Evolutionary conservation across 2,888 invertebrate species (phyloP).

Genomic region (Yponomeuta malinellus): DNA sequence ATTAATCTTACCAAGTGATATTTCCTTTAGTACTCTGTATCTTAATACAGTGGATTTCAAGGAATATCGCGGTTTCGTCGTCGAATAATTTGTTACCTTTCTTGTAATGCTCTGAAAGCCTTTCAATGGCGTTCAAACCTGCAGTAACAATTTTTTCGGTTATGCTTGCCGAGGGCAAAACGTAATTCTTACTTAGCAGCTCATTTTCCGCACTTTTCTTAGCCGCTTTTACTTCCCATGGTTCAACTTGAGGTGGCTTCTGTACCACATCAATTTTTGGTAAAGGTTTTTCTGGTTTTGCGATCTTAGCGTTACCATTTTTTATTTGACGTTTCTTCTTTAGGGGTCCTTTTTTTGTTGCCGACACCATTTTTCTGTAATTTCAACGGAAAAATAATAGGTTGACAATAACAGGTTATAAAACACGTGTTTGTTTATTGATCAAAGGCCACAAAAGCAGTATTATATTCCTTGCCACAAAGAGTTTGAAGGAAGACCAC

Average conservation of each 20-base stretch:
- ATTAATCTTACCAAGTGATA: slow-evolving; percentile 76
- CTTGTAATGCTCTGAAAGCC: slow-evolving; percentile 39
- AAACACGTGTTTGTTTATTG: not conserved
- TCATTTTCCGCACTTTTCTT: slow-evolving; percentile 17
- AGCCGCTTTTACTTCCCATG: slow-evolving; percentile 16
- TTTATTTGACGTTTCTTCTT: not conserved
- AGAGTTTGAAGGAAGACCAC: no score
- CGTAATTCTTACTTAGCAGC: slow-evolving; percentile 33
- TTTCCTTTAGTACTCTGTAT: slow-evolving; percentile 78
- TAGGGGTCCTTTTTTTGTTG: not conserved
- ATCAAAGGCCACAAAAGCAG: no score
- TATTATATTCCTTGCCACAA: no score
- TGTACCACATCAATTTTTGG: slow-evolving; percentile 13
- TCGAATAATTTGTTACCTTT: slow-evolving; percentile 71
- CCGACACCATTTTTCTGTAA: not conserved
- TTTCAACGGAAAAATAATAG: not conserved
- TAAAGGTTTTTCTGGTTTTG: not conserved
- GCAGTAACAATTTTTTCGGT: slow-evolving; percentile 41
- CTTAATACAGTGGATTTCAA: slow-evolving; percentile 78
- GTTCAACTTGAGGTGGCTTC: slow-evolving; percentile 17
- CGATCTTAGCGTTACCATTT: not conserved
- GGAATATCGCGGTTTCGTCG: slow-evolving; percentile 73
- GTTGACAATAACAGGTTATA: not conserved
- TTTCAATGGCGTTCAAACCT: slow-evolving; percentile 48
- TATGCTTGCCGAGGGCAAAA: slow-evolving; percentile 51